These are phyloP conservation scores for Esox masquinongy DNA, from an alignment of 2,797 vertebrate species.

Conservation along the genomic window DNA sequence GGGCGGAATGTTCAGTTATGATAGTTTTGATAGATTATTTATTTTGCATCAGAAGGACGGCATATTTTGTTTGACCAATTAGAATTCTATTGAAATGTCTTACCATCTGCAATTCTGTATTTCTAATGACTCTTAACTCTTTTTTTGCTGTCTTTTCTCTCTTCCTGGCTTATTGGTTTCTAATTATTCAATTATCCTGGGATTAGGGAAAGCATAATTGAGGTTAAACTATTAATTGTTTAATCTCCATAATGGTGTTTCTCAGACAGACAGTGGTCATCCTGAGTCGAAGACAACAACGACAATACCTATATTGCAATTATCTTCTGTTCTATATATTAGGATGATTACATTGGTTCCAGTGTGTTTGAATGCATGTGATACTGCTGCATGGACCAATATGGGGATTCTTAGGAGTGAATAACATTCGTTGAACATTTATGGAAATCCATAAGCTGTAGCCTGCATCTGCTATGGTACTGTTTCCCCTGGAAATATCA, in stretches of 20 bases:
- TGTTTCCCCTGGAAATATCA: background rate
- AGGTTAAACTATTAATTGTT: conserved; percentile 57
- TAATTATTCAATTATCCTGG: conserved; percentile 38
- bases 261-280: conserved; percentile 45
- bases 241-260: conserved; percentile 33
- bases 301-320: conserved; percentile 28
- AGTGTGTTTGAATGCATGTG: conserved; percentile 40
- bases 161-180: conserved; percentile 26
- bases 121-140: conserved; percentile 72
- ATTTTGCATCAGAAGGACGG: conserved; percentile 11
- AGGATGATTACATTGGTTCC: conserved; percentile 14
- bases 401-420: background rate
- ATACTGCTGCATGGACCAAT: conserved; percentile 47
- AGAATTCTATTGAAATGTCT: conserved; percentile 66
- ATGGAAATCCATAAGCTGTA: background rate
- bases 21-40: conserved; percentile 13
- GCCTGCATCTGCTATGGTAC: background rate
- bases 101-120: conserved; percentile 72
- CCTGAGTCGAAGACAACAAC: conserved; percentile 37
- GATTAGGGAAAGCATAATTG: conserved; percentile 55
- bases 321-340: conserved; percentile 8
- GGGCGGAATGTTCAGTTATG: conserved; percentile 21
- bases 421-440: background rate
- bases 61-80: conserved; percentile 60
- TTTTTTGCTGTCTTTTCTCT: conserved; percentile 50